A percentile compares a stretch with the other conserved stretches of the same genome.
These are phyloP conservation scores for Peromyscus attwateri DNA, from an alignment of 2,797 vertebrate species.

Conservation along the genomic window DNA sequence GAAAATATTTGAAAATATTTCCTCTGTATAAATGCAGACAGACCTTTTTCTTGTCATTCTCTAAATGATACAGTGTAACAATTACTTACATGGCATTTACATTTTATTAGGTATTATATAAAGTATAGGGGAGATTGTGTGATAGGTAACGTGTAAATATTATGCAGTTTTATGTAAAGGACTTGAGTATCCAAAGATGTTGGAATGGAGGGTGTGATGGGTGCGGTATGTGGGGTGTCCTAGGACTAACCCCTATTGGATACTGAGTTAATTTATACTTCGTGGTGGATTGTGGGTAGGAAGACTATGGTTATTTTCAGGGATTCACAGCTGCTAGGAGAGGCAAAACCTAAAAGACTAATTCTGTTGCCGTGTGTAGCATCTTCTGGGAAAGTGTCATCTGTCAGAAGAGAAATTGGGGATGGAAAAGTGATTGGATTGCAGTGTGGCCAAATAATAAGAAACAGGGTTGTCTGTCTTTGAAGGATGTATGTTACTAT, in stretches of 20 bases:
- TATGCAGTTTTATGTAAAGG: not conserved
- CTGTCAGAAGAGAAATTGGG: conserved; percentile 54
- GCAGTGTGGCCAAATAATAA: not conserved
- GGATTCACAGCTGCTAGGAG: not conserved
- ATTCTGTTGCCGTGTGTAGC: not conserved
- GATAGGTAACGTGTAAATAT: not conserved
- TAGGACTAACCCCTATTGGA: not conserved
- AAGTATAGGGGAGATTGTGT: not conserved
- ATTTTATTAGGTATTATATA: not conserved
- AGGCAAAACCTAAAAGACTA: conserved; percentile 6
- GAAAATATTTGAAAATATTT: not conserved
- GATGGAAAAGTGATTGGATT: conserved; percentile 52
- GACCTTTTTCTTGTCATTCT: not conserved
- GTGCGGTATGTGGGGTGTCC: not conserved
- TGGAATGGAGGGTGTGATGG: not conserved
- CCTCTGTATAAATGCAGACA: not conserved
- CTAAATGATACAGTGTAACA: not conserved
- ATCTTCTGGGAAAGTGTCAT: conserved; percentile 22
- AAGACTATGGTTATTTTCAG: not conserved
- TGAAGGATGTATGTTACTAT: conserved; percentile 55
- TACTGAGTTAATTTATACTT: not conserved
- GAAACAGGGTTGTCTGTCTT: conserved; percentile 35
- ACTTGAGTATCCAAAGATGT: not conserved
- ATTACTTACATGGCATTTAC: not conserved
- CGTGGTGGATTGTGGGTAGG: conserved; percentile 18